A percentile compares a stretch with the other conserved stretches of the same genome.
Conservation (phyloP, 1,140 invertebrate genomes). For the Drusus annulatus region DNA sequence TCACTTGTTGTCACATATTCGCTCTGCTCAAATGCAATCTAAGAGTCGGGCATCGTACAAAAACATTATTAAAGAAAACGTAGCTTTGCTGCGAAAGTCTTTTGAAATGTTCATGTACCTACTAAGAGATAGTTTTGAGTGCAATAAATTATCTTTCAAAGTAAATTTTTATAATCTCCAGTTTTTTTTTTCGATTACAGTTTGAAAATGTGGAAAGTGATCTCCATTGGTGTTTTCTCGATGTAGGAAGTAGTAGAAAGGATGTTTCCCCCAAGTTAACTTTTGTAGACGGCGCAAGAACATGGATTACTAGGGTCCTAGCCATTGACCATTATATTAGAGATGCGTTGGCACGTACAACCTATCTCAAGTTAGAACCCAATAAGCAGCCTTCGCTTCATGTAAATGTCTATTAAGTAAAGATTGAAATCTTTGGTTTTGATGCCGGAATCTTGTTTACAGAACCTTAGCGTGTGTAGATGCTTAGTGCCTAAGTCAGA, state of each 20-base stretch:
- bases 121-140: too few species aligned
- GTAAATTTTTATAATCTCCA: too few species aligned
- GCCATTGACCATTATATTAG: slow-evolving; percentile 39
- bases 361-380: slow-evolving; percentile 35
- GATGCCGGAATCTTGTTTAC: slow-evolving; percentile 38
- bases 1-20: too few species aligned
- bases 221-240: not conserved
- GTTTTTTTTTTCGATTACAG: too few species aligned
- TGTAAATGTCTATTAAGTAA: slow-evolving; percentile 43
- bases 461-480: slow-evolving; percentile 3
- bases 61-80: too few species aligned
- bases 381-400: slow-evolving; percentile 23
- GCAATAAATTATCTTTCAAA: too few species aligned
- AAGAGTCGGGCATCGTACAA: too few species aligned
- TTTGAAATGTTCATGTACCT: too few species aligned
- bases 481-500: slow-evolving; percentile 10
- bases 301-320: slow-evolving; percentile 21
- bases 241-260: not conserved
- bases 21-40: too few species aligned
- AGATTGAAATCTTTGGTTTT: slow-evolving; percentile 43
- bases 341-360: slow-evolving; percentile 31
- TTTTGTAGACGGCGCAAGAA: slow-evolving; percentile 33
- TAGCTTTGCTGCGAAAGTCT: too few species aligned
- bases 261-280: slow-evolving; percentile 43
- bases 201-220: not conserved